phyloP scores from a whole-genome alignment of 2,888 invertebrate species.

The Conistra vaccinii region DNA sequence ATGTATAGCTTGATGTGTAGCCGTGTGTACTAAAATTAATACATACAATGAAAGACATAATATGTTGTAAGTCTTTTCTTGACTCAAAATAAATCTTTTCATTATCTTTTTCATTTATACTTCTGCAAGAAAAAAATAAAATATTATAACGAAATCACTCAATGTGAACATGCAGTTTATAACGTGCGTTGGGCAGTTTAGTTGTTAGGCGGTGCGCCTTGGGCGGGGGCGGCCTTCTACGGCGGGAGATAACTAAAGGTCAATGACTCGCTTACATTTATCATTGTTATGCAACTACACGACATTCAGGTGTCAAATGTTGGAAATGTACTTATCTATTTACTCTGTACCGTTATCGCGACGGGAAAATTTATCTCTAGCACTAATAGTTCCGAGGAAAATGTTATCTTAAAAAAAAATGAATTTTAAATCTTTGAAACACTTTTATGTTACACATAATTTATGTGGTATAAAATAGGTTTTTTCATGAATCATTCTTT shows the following conservation, averaged over 20 bases:
- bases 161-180: slow-evolving; percentile 1
- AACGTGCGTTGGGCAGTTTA: slow-evolving; percentile 34
- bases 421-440: slow-evolving; percentile 55
- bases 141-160: not conserved
- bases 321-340: slow-evolving; percentile 56
- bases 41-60: slow-evolving; percentile 2
- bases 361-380: slow-evolving; percentile 47
- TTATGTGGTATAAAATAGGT: slow-evolving; percentile 49
- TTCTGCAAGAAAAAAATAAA: not conserved
- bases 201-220: slow-evolving; percentile 42
- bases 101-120: not conserved
- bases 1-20: too few species aligned
- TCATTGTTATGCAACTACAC: slow-evolving; percentile 54
- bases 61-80: not conserved
- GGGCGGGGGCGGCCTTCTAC: slow-evolving; percentile 56
- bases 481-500: slow-evolving; percentile 51
- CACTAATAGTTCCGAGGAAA: slow-evolving; percentile 42
- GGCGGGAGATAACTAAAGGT: slow-evolving; percentile 52
- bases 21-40: slow-evolving; percentile 13
- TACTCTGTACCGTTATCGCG: slow-evolving; percentile 56
- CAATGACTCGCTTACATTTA: slow-evolving; percentile 53
- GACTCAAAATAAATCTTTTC: not conserved
- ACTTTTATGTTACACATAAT: slow-evolving; percentile 57
- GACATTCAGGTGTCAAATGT: slow-evolving; percentile 55
- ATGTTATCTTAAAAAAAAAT: slow-evolving; percentile 51